Conservation (phyloP, 2,797 vertebrate species). For the Parotocinclus haroldoi region DNA sequence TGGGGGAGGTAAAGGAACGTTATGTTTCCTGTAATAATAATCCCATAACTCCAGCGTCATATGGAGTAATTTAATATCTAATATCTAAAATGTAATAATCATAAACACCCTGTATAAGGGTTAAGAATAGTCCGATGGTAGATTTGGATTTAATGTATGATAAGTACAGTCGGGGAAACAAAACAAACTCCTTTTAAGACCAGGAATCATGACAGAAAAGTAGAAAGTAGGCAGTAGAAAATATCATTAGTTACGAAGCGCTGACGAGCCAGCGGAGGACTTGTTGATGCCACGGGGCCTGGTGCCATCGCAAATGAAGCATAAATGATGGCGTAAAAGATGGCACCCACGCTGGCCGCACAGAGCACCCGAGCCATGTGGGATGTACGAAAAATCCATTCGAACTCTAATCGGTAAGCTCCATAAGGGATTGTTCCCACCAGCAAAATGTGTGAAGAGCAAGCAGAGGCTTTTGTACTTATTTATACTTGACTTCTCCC, state of each 20-base stretch:
- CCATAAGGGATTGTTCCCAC: conserved; percentile 12
- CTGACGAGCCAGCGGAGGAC: neutral
- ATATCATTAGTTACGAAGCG: conserved; percentile 13
- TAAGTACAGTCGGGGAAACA: no score
- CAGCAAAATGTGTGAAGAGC: conserved; percentile 5
- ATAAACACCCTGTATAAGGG: no score
- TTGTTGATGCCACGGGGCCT: conserved; percentile 32
- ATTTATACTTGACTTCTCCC: no score
- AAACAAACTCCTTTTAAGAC: no score
- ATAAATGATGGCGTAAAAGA: conserved; percentile 19
- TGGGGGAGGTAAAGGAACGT: no score
- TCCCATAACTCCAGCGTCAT: no score
- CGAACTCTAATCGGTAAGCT: conserved; percentile 28
- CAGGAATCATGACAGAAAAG: neutral
- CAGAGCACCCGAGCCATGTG: neutral
- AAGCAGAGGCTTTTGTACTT: neutral
- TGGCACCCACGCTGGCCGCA: conserved; percentile 11
- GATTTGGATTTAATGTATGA: no score
- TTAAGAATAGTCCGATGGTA: neutral
- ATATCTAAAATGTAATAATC: no score
- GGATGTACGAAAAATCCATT: conserved; percentile 28
- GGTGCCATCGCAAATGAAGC: conserved; percentile 17
- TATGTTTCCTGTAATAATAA: no score
- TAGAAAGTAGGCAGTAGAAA: neutral
- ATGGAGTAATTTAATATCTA: no score